A percentile compares a stretch with the other conserved stretches of the same genome.
Conservation (phyloP, 30 jellyfish, hydroid and myxozoan species). For the Aurelia sp. region DNA sequence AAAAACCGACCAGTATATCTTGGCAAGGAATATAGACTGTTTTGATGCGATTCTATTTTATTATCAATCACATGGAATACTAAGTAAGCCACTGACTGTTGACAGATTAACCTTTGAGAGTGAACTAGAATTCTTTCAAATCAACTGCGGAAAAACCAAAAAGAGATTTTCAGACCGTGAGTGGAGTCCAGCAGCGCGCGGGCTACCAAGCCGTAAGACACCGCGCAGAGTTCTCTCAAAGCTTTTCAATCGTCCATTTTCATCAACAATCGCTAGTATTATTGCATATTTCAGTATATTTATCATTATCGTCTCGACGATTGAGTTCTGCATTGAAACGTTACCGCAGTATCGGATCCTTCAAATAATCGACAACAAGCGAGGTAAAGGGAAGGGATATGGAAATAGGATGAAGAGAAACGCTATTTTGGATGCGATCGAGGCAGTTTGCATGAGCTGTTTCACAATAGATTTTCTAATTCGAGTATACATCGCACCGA, state of each 20-base stretch:
- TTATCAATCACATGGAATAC: slow-evolving; percentile 86
- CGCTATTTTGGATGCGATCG: slow-evolving; percentile 19
- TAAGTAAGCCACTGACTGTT: slow-evolving; percentile 59
- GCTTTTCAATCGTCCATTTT: slow-evolving; percentile 31
- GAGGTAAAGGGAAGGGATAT: no score
- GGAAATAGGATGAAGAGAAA: neutral
- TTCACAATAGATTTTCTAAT: slow-evolving; percentile 50
- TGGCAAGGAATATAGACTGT: slow-evolving; percentile 50
- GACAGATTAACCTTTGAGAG: slow-evolving; percentile 55
- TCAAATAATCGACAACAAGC: neutral
- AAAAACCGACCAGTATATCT: slow-evolving; percentile 25
- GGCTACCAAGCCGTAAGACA: neutral
- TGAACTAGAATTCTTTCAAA: slow-evolving; percentile 69
- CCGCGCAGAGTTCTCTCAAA: slow-evolving; percentile 43
- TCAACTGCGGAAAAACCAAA: slow-evolving; percentile 1
- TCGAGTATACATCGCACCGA: slow-evolving; percentile 37
- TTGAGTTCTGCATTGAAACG: slow-evolving; percentile 70
- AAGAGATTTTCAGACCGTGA: slow-evolving; percentile 18
- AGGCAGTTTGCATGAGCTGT: slow-evolving; percentile 28
- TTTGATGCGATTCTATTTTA: slow-evolving; percentile 82
- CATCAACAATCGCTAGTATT: slow-evolving; percentile 16
- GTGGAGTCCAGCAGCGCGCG: slow-evolving; percentile 12
- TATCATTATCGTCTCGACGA: slow-evolving; percentile 15
- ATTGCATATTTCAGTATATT: slow-evolving; percentile 19
- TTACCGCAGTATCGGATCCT: slow-evolving; percentile 10